Evolutionary conservation across 2,888 invertebrate species (phyloP).

Genomic region (Myopa tessellatipennis): DNA sequence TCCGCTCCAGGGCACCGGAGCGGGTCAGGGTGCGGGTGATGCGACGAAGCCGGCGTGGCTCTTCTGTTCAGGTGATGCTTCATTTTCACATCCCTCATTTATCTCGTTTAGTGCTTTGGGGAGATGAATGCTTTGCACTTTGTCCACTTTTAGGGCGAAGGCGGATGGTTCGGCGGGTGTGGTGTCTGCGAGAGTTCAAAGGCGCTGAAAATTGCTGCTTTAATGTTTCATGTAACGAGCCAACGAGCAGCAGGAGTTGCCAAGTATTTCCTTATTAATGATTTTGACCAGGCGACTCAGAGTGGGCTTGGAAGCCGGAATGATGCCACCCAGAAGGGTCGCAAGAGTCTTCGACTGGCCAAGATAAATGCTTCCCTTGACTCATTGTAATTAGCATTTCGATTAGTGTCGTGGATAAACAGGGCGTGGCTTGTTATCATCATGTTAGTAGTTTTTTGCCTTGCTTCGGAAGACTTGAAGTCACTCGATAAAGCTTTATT

Average conservation of each 20-base stretch:
- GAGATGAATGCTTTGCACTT: conserved; percentile 54
- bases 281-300: conserved; percentile 37
- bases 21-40: neutral
- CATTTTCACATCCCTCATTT: conserved; percentile 66
- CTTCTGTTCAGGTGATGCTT: conserved; percentile 59
- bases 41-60: neutral
- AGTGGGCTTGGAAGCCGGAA: neutral
- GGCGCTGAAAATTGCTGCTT: conserved; percentile 51
- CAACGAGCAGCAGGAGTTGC: conserved; percentile 21
- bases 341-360: neutral
- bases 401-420: conserved; percentile 15
- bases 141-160: conserved; percentile 45
- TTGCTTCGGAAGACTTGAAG: too few relatives aligned
- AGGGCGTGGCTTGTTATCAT: too few relatives aligned
- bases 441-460: too few relatives aligned
- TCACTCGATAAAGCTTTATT: too few relatives aligned
- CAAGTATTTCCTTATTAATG: conserved; percentile 54
- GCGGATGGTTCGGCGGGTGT: conserved; percentile 20
- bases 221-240: conserved; percentile 49
- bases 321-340: neutral
- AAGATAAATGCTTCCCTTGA: conserved; percentile 22
- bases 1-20: neutral
- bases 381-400: conserved; percentile 35
- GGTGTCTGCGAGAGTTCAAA: conserved; percentile 42
- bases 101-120: conserved; percentile 61